A percentile compares a stretch with the other conserved stretches of the same genome.
Evolutionary conservation across 2,888 invertebrate genomes (phyloP).

Genomic region (Monopis laevigella): DNA sequence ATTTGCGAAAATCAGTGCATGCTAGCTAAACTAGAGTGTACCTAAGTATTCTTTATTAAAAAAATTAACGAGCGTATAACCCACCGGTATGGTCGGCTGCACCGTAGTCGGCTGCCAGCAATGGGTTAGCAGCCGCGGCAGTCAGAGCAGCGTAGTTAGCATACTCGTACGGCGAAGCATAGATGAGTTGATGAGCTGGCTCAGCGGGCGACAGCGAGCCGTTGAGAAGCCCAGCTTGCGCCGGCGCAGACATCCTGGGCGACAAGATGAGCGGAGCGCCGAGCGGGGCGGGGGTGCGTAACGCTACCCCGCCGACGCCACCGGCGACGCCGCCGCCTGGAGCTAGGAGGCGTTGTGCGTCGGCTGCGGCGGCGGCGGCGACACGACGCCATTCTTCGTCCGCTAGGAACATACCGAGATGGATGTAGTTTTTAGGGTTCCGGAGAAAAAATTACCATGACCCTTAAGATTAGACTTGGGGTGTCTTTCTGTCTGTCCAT

Average conservation of each 20-base stretch:
- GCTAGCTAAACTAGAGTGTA: too few relatives aligned
- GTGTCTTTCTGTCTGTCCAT: too few relatives aligned
- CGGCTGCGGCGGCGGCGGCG: conserved; percentile 80
- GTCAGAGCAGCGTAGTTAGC: conserved; percentile 92
- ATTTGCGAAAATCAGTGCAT: not conserved
- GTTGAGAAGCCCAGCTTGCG: conserved; percentile 74
- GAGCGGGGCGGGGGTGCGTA: conserved; percentile 78
- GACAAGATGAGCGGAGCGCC: conserved; percentile 94
- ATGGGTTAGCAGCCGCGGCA: conserved; percentile 78
- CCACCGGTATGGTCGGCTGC: conserved; percentile 94
- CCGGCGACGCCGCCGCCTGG: conserved; percentile 55
- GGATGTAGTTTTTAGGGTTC: too few relatives aligned
- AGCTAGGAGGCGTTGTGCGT: conserved; percentile 79
- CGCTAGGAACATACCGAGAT: too few relatives aligned
- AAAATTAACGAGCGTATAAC: conserved; percentile 69
- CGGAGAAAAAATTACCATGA: too few relatives aligned
- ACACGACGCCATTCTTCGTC: conserved; percentile 89
- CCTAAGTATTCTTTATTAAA: too few relatives aligned
- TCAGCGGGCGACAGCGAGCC: conserved; percentile 65
- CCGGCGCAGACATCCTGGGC: conserved; percentile 86
- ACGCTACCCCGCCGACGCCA: conserved; percentile 62
- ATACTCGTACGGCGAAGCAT: conserved; percentile 84
- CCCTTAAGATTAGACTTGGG: too few relatives aligned
- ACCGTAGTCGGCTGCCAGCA: conserved; percentile 83
- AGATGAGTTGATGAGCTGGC: conserved; percentile 85